Evolutionary conservation across 2,797 vertebrate species (phyloP).

Genomic region (Rhinophrynus dorsalis): DNA sequence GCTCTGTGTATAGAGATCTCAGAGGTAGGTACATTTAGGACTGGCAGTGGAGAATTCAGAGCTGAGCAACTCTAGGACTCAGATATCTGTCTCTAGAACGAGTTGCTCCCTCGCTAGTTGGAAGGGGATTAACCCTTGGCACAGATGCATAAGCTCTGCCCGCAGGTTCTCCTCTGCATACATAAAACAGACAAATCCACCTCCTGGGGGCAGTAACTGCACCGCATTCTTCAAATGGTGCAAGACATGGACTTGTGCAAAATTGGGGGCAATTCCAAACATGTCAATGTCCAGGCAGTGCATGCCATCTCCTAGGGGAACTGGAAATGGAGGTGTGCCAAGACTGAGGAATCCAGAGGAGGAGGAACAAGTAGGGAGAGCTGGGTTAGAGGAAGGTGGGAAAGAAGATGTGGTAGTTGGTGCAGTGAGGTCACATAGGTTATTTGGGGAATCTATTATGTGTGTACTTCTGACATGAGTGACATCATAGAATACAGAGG

Average conservation of each 20-base stretch:
- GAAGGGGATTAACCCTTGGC: background rate
- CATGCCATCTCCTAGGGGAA: background rate
- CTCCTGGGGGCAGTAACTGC: background rate
- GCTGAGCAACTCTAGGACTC: no score
- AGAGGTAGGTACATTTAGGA: no score
- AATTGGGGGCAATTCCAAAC: constrained; percentile 23
- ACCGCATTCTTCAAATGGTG: background rate
- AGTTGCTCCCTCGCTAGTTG: background rate
- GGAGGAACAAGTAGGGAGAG: background rate
- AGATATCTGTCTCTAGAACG: constrained; percentile 14
- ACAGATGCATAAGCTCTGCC: background rate
- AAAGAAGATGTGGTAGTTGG: no score
- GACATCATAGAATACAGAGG: background rate
- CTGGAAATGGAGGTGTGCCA: background rate
- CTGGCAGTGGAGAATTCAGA: no score
- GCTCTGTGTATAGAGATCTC: no score
- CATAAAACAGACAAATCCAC: background rate
- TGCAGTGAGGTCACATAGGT: background rate
- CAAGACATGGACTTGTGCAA: constrained; percentile 5
- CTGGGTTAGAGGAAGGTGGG: no score
- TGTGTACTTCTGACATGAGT: no score
- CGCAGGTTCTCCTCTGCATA: constrained; percentile 16
- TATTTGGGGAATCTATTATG: background rate
- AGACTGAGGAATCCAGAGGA: constrained; percentile 28
- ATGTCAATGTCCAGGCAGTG: constrained; percentile 23